Conservation (phyloP, 2,797 vertebrate genomes). For the Falco cherrug region DNA sequence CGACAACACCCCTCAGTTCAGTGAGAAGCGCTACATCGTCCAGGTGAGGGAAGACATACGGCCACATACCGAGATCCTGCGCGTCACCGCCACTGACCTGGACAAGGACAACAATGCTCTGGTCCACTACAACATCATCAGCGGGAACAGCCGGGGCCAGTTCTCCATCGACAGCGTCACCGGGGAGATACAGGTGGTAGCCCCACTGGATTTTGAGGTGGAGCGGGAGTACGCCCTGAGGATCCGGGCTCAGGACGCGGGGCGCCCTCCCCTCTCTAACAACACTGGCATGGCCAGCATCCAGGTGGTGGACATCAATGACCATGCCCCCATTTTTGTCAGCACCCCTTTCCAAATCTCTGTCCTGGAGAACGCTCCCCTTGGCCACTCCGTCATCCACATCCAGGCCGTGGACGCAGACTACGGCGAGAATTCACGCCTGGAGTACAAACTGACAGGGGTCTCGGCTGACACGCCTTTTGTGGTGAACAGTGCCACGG, state of each 20-base stretch:
- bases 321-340: constrained; percentile 96
- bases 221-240: constrained; percentile 93
- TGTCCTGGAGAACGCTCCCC: constrained; percentile 91
- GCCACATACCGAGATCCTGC: constrained; percentile 89
- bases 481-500: constrained; percentile 93
- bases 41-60: constrained; percentile 93
- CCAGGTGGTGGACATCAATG: constrained; percentile 95
- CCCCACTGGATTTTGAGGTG: constrained; percentile 91
- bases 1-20: constrained; percentile 97
- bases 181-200: constrained; percentile 94
- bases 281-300: constrained; percentile 95
- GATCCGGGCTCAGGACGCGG: constrained; percentile 94
- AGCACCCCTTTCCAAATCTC: constrained; percentile 97
- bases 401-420: constrained; percentile 99
- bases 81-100: constrained; percentile 88
- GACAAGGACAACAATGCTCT: constrained; percentile 94
- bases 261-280: constrained; percentile 94
- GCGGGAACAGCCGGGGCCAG: constrained; percentile 94
- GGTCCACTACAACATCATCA: constrained; percentile 98
- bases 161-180: constrained; percentile 96
- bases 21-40: constrained; percentile 95
- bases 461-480: constrained; percentile 89
- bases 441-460: constrained; percentile 92
- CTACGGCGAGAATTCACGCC: constrained; percentile 89
- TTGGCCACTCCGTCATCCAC: constrained; percentile 95